Percentiles rank a stretch among this genome's conserved stretches.
These are phyloP conservation scores for Dioctria linearis DNA, from an alignment of 2,888 invertebrate species.

Conservation along the genomic window DNA sequence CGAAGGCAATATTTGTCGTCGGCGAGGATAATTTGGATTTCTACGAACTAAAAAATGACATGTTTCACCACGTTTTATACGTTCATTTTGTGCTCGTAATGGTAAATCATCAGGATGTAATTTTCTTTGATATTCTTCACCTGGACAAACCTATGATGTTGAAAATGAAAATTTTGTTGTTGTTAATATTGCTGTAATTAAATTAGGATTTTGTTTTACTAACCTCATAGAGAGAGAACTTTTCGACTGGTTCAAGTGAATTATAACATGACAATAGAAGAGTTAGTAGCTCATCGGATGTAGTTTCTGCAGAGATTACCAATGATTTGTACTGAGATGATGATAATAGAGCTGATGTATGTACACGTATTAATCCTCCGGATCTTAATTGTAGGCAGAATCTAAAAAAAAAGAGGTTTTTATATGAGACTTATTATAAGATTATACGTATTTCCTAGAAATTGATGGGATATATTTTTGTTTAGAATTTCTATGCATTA, in stretches of 20 bases:
- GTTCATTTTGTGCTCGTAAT: constrained; percentile 81
- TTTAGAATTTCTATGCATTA: no score
- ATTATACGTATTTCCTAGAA: no score
- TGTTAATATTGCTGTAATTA: not conserved
- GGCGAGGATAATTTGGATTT: constrained; percentile 81
- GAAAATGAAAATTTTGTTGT: constrained; percentile 15
- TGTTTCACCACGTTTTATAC: constrained; percentile 78
- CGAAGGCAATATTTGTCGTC: constrained; percentile 68
- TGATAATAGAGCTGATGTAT: constrained; percentile 91
- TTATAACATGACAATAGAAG: constrained; percentile 89
- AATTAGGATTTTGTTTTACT: constrained; percentile 62
- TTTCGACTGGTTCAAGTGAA: constrained; percentile 86
- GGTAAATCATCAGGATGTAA: constrained; percentile 90
- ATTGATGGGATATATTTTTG: no score
- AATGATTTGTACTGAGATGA: constrained; percentile 95
- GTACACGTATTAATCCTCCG: constrained; percentile 92
- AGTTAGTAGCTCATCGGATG: constrained; percentile 88
- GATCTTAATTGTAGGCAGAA: constrained; percentile 90
- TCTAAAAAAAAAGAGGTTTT: constrained; percentile 69
- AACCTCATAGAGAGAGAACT: constrained; percentile 91
- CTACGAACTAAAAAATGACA: constrained; percentile 88
- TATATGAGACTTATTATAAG: no score
- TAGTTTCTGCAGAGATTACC: constrained; percentile 90
- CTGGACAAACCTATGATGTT: constrained; percentile 76
- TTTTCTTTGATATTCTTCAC: constrained; percentile 90